phyloP scores from a whole-genome alignment of 2,113 vertebrate species.

The Brachionichthys hirsutus region DNA sequence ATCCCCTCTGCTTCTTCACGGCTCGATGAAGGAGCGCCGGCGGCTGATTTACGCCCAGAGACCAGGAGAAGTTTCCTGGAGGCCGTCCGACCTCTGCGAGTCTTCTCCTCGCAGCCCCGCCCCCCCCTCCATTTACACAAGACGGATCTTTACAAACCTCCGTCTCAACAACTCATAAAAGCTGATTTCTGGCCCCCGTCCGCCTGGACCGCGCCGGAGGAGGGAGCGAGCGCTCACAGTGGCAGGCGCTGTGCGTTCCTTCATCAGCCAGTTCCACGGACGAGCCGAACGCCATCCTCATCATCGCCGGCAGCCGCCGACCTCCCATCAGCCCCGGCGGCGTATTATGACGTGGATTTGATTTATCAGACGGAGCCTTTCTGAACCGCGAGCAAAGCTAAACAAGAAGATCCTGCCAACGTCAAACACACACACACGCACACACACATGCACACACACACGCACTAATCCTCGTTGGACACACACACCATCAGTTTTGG shows the following conservation, averaged over 20 bases:
- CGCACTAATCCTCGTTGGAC: no score
- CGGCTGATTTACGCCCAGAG: no score
- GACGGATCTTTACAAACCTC: constrained; percentile 27
- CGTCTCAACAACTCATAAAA: constrained; percentile 45
- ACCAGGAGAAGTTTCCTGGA: constrained; percentile 23
- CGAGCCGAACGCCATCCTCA: constrained; percentile 11
- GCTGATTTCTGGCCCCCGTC: constrained; percentile 18
- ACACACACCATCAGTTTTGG: no score
- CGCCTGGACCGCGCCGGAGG: background rate
- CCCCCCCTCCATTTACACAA: constrained; percentile 42
- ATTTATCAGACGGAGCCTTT: constrained; percentile 26
- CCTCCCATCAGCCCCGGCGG: constrained; percentile 14
- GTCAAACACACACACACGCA: background rate
- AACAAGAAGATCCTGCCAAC: constrained; percentile 31
- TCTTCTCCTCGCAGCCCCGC: constrained; percentile 50
- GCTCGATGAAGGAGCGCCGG: no score
- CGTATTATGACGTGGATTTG: constrained; percentile 32
- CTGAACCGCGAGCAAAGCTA: constrained; percentile 26
- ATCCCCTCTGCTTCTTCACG: no score
- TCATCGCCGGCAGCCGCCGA: background rate
- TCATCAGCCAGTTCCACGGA: no score
- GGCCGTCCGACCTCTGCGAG: constrained; percentile 48
- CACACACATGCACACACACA: no score
- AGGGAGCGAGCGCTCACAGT: no score
- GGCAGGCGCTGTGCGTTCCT: no score